These are phyloP conservation scores for Alcis repandata DNA, from an alignment of 2,888 invertebrate genomes.

Conservation along the genomic window DNA sequence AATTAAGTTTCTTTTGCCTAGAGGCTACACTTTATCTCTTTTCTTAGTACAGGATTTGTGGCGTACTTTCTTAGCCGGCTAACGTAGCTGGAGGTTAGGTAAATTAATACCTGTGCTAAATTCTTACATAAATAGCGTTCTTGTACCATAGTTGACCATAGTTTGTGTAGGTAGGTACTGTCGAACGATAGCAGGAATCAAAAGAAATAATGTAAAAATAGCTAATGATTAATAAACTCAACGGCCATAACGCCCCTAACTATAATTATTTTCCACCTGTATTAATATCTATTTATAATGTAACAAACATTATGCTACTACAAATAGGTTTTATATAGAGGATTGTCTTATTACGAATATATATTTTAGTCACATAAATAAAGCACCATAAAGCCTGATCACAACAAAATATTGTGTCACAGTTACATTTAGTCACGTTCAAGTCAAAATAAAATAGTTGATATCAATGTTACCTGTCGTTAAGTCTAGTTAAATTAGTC, in stretches of 20 bases:
- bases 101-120: not conserved
- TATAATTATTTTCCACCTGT: no score
- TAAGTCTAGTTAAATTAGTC: conserved; percentile 39
- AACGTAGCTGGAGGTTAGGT: conserved; percentile 14
- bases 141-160: not conserved
- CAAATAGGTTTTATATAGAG: no score
- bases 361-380: no score
- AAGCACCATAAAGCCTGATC: not conserved
- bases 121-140: not conserved
- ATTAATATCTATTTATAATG: no score
- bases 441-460: not conserved
- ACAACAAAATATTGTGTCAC: not conserved
- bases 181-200: no score
- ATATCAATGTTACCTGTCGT: conserved; percentile 73
- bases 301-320: no score
- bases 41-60: conserved; percentile 39
- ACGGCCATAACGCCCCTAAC: no score
- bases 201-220: no score
- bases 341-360: no score
- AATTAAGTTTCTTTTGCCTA: conserved; percentile 38
- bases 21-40: conserved; percentile 44
- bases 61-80: conserved; percentile 16
- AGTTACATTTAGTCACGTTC: not conserved
- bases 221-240: no score
- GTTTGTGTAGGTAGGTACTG: no score